Conservation (phyloP, 2,113 vertebrate species). For the Zonotrichia leucophrys region DNA sequence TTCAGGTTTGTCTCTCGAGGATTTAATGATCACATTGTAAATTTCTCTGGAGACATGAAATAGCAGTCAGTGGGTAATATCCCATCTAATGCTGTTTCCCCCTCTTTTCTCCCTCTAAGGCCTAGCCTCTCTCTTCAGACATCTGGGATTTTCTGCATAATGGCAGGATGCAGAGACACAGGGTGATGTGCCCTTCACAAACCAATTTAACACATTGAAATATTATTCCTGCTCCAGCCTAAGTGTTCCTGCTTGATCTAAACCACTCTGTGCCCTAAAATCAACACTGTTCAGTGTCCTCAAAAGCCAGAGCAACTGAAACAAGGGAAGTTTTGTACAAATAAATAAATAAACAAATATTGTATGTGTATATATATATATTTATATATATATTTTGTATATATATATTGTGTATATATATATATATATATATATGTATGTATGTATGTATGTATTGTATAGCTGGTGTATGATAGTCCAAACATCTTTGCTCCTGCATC, state of each 20-base stretch:
- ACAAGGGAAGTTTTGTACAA: not conserved
- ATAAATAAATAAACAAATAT: too few relatives aligned
- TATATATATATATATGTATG: too few relatives aligned
- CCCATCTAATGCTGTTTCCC: not conserved
- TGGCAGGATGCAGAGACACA: not conserved
- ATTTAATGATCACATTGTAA: conserved; percentile 41
- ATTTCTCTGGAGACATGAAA: conserved; percentile 45
- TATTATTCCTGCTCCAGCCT: not conserved
- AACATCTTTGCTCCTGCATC: not conserved
- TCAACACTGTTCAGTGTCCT: not conserved
- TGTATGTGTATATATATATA: too few relatives aligned
- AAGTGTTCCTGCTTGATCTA: not conserved
- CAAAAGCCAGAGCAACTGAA: not conserved
- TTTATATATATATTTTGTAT: too few relatives aligned
- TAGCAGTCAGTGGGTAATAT: conserved; percentile 11
- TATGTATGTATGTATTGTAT: too few relatives aligned
- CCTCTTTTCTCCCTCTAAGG: not conserved
- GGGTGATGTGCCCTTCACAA: not conserved
- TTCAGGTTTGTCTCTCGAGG: conserved; percentile 54
- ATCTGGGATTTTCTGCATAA: not conserved
- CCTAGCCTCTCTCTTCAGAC: not conserved
- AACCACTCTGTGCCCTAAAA: not conserved
- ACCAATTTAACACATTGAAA: not conserved
- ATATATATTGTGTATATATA: too few relatives aligned
- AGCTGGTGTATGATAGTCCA: not conserved